These are phyloP conservation scores for Macrosoma leucophasiata DNA, from an alignment of 2,888 invertebrate species.

Conservation along the genomic window DNA sequence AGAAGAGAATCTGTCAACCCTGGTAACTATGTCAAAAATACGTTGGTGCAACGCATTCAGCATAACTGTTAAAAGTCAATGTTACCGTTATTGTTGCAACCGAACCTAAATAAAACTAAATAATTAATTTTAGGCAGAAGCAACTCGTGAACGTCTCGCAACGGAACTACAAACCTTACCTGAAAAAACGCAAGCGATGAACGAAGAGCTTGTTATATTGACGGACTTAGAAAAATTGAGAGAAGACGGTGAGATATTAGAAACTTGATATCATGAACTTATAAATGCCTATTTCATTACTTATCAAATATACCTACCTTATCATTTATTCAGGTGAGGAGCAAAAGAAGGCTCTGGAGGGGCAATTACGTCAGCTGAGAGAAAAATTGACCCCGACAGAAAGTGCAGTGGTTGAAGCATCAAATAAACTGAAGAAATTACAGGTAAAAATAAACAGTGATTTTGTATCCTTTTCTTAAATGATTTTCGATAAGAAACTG, in stretches of 20 bases:
- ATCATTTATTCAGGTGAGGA: constrained; percentile 55
- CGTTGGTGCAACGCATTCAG: too few species aligned
- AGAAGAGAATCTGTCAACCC: too few species aligned
- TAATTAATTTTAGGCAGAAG: constrained; percentile 54
- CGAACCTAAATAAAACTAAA: too few species aligned
- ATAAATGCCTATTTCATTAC: background rate
- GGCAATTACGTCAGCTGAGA: constrained; percentile 65
- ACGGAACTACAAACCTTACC: constrained; percentile 80
- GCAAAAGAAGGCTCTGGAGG: constrained; percentile 69
- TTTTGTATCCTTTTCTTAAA: too few species aligned
- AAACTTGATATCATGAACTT: background rate
- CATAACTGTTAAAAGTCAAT: too few species aligned
- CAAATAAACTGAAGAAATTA: constrained; percentile 68
- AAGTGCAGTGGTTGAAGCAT: constrained; percentile 64
- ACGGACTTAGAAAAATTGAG: constrained; percentile 77
- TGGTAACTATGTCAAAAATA: too few species aligned
- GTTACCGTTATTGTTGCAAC: too few species aligned
- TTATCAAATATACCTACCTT: background rate
- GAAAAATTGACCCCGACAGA: constrained; percentile 64
- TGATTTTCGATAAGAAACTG: too few species aligned
- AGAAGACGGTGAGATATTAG: constrained; percentile 52
- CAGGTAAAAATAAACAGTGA: constrained; percentile 49
- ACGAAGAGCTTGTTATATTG: constrained; percentile 76
- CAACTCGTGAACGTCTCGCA: constrained; percentile 64
- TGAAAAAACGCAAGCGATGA: constrained; percentile 79